Conservation (phyloP, 2,888 invertebrate genomes). For the Stenotaenia linearis region DNA sequence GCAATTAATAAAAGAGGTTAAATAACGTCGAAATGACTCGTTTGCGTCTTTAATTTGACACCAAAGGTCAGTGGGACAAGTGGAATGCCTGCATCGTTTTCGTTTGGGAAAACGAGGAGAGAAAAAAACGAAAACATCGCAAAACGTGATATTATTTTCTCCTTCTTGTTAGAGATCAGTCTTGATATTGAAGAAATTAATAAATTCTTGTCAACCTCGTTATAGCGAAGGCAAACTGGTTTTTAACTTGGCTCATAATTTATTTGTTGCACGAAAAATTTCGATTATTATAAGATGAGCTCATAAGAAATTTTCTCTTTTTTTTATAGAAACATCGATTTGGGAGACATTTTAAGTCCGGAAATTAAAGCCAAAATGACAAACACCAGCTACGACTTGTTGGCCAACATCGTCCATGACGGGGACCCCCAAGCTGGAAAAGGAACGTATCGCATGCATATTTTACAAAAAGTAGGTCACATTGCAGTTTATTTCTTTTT, state of each 20-base stretch:
- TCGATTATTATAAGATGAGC: not conserved
- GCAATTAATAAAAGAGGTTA: not conserved
- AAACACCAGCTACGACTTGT: slow-evolving; percentile 86
- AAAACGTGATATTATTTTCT: not conserved
- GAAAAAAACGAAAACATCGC: not conserved
- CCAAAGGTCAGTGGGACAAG: not conserved
- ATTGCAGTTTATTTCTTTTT: not conserved
- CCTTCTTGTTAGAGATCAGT: too few relatives aligned
- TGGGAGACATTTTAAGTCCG: slow-evolving; percentile 86
- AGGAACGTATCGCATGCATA: slow-evolving; percentile 90
- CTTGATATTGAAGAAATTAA: not conserved
- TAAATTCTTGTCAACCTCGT: not conserved
- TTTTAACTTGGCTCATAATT: not conserved
- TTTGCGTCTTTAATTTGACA: not conserved
- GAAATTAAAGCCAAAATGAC: slow-evolving; percentile 69
- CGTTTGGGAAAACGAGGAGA: not conserved
- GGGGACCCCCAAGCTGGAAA: slow-evolving; percentile 77
- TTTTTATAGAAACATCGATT: slow-evolving; percentile 79
- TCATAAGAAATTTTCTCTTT: not conserved
- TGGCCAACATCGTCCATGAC: slow-evolving; percentile 99
- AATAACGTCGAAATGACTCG: not conserved
- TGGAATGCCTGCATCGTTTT: not conserved
- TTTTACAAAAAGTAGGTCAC: slow-evolving; percentile 63
- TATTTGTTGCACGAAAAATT: not conserved
- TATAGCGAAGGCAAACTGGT: not conserved